A percentile compares a stretch with the other conserved stretches of the same genome.
Conservation (phyloP, 2,113 vertebrate genomes). For the Python bivittatus region DNA sequence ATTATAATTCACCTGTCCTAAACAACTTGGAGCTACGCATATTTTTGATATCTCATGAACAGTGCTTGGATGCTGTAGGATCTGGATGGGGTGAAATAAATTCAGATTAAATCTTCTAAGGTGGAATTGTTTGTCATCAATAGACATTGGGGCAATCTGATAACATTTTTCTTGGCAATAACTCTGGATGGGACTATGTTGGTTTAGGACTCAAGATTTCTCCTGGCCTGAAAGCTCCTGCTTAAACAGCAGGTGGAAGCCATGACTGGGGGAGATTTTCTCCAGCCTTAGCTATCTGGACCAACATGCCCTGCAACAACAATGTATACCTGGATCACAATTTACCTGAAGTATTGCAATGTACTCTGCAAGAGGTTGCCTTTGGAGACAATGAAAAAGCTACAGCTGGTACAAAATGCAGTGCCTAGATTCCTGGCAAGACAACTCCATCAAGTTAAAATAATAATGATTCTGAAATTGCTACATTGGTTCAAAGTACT, state of each 20-base stretch:
- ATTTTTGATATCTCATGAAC: background rate
- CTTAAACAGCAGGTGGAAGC: background rate
- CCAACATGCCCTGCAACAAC: background rate
- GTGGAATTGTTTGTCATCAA: background rate
- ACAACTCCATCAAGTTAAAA: background rate
- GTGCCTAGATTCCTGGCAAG: background rate
- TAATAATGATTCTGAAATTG: background rate
- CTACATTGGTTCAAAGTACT: background rate
- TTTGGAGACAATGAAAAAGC: background rate
- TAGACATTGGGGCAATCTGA: background rate
- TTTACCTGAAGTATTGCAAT: background rate
- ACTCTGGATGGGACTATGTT: background rate
- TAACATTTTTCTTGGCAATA: background rate
- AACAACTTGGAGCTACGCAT: background rate
- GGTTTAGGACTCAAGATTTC: background rate
- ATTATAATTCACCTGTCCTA: background rate
- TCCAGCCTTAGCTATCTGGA: background rate
- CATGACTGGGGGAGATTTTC: background rate
- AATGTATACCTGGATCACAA: background rate
- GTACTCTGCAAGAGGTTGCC: background rate
- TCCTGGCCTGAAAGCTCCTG: background rate
- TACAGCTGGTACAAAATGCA: background rate
- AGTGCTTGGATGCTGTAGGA: background rate
- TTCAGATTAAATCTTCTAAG: background rate
- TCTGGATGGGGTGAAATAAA: background rate